Base-by-base conservation (phyloP, 2,888 invertebrate species). In the Stenichneumon culpator region DNA sequence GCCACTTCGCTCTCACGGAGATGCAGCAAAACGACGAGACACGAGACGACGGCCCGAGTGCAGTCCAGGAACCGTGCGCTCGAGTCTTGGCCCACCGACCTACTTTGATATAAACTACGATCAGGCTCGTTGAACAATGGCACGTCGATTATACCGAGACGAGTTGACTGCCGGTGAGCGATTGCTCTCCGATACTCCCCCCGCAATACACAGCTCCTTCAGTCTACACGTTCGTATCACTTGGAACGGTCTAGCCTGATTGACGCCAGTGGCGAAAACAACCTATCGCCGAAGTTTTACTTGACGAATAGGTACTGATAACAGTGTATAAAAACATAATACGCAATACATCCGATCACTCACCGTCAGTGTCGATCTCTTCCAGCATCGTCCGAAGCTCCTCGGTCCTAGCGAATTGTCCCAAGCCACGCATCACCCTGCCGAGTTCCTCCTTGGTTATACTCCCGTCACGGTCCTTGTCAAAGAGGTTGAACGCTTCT, bases 391-490 rank as follows among this genome's bases (percentile, higher is more conserved):
- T 97, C 89, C 97, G 97, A 84, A 98, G 93, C 93, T 98, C 98
- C 93, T 98, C 98, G 36, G 97, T 97, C 63, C 98, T 95, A 0
- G 98, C 98, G 94, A 97, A 98, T 94, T 98, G 98, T 0, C 98
- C 98, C 83, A 98, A 94, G 86, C 97, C 97, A 75, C 97, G 95
- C 98, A 98, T 98, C 39, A 98, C 97, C 25, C 97, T 95, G 0
- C 98, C 97, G 83, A 98, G 95, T 92, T 98, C 98, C 90, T 97
- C 97, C 93, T 98, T 97, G 3, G 97, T 98, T 90, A 98, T 98
- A 86, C 97, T 97, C 1, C 98, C 98, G 89, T 98, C 98, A 6
- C 97, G 97, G 90, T 98, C 98, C 93, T 97, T 97, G 94, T 98
- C 98, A 93, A 98, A 98, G 11, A 98, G 95, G 69, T 97, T 96